These are phyloP conservation scores for Lucinisca nassula DNA, from an alignment of 2,888 invertebrate genomes.

Conservation along the genomic window DNA sequence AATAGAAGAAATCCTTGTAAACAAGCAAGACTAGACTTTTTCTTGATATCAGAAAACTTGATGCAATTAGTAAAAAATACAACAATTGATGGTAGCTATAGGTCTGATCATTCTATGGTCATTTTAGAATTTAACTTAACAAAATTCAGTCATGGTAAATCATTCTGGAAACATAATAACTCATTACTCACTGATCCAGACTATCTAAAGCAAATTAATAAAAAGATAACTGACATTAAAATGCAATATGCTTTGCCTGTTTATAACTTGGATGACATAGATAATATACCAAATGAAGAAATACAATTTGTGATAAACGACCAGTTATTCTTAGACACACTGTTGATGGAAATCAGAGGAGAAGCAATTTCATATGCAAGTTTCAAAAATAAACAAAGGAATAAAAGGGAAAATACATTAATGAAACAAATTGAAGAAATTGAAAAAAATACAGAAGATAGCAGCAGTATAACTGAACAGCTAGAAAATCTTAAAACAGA, in stretches of 20 bases:
- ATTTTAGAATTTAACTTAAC: not conserved
- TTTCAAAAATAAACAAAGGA: conserved; percentile 14
- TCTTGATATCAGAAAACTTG: not conserved
- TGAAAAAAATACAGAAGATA: not conserved
- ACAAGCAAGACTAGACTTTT: not conserved
- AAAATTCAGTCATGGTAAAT: not conserved
- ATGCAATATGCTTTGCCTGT: conserved; percentile 3
- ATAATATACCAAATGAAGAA: not conserved
- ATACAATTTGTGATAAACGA: conserved; percentile 28
- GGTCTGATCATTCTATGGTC: not conserved
- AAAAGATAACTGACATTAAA: conserved; percentile 5
- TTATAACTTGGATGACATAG: not conserved
- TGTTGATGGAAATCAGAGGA: conserved; percentile 24
- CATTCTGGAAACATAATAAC: not conserved
- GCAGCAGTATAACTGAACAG: not conserved
- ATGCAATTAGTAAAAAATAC: not conserved
- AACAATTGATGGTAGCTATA: not conserved
- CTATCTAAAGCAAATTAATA: conserved; percentile 1
- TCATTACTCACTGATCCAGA: not conserved
- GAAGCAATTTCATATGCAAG: conserved; percentile 21
- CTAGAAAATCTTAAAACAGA: not conserved
- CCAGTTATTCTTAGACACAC: conserved; percentile 19
- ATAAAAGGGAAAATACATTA: not conserved
- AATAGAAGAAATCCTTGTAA: not conserved
- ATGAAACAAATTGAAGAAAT: not conserved